Evolutionary conservation across 1,140 invertebrate genomes (phyloP).

Genomic region (Drosophila parabipectinata): DNA sequence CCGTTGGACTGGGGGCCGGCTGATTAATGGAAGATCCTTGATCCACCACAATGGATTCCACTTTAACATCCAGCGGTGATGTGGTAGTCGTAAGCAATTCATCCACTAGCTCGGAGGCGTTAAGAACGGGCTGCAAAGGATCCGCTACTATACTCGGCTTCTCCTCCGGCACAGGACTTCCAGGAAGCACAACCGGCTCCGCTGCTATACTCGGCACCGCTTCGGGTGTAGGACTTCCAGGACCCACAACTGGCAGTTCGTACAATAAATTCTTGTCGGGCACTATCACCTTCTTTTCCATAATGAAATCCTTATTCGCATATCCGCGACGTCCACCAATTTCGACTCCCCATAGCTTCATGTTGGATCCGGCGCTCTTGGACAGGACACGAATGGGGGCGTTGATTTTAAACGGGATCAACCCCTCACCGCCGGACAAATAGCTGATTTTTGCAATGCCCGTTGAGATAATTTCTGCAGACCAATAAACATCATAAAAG

Average conservation of each 20-base stretch:
- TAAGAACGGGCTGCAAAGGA: constrained; percentile 34
- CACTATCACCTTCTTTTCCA: constrained; percentile 57
- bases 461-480: constrained; percentile 87
- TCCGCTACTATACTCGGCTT: neutral
- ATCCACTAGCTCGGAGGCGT: constrained; percentile 58
- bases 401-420: constrained; percentile 88
- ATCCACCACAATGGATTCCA: constrained; percentile 52
- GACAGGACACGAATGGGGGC: constrained; percentile 88
- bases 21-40: constrained; percentile 30
- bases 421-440: constrained; percentile 85
- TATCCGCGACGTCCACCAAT: constrained; percentile 89
- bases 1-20: constrained; percentile 36
- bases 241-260: constrained; percentile 57
- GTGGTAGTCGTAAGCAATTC: constrained; percentile 57
- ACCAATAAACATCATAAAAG: constrained; percentile 8
- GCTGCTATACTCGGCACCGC: neutral
- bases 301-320: constrained; percentile 86
- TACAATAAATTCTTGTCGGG: constrained; percentile 42
- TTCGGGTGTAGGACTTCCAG: constrained; percentile 16
- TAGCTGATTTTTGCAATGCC: constrained; percentile 87
- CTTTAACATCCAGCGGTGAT: constrained; percentile 55
- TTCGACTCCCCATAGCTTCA: constrained; percentile 89
- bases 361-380: constrained; percentile 88
- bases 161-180: constrained; percentile 11
- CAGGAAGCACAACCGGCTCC: constrained; percentile 32